Conservation (phyloP, 2,797 vertebrate species). For the Scarus forsteni region DNA sequence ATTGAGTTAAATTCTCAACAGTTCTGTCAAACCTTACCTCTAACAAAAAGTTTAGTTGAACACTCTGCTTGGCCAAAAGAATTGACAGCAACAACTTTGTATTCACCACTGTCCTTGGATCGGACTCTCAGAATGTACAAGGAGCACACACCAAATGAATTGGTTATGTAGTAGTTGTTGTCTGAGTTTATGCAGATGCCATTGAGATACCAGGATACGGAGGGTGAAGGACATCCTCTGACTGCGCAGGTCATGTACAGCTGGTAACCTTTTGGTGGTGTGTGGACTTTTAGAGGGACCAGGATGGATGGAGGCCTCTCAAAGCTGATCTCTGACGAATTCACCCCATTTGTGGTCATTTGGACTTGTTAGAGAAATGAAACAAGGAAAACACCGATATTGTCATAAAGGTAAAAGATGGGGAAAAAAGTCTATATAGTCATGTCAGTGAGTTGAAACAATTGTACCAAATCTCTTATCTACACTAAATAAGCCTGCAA, state of each 20-base stretch:
- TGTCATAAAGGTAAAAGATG: background rate
- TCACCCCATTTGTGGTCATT: constrained; percentile 31
- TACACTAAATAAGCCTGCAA: no score
- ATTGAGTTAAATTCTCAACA: background rate
- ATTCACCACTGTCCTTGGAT: constrained; percentile 83
- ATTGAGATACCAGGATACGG: constrained; percentile 89
- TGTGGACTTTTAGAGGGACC: constrained; percentile 87
- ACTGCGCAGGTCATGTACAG: constrained; percentile 93
- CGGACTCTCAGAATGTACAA: constrained; percentile 85
- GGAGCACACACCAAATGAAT: constrained; percentile 89
- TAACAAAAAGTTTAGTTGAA: constrained; percentile 84
- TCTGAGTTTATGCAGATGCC: constrained; percentile 84
- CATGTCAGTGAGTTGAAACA: background rate
- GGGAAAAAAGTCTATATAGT: no score
- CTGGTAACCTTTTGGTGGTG: constrained; percentile 86
- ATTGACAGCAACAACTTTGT: constrained; percentile 88
- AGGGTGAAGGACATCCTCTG: constrained; percentile 83
- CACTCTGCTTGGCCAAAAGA: constrained; percentile 83
- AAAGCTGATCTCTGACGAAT: constrained; percentile 55
- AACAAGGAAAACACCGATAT: background rate
- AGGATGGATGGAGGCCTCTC: constrained; percentile 87
- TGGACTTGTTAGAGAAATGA: constrained; percentile 52
- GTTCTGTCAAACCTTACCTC: constrained; percentile 75
- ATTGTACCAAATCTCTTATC: no score
- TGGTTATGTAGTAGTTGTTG: constrained; percentile 84